Evolutionary conservation across 2,797 vertebrate genomes (phyloP).

Genomic region (Phoeniculus purpureus): DNA sequence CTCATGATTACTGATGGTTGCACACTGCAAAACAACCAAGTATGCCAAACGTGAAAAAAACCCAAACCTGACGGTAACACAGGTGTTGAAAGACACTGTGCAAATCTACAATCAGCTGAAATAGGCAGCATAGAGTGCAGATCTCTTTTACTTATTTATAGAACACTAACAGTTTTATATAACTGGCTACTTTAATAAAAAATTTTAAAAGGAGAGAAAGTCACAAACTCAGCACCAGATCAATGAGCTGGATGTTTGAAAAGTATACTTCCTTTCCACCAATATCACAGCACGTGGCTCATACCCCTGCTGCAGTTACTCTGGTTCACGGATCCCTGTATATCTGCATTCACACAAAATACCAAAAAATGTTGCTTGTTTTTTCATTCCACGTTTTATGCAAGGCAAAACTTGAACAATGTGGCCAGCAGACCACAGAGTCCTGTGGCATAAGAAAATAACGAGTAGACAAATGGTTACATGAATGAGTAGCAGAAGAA

Average conservation of each 20-base stretch:
- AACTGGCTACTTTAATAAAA: background rate
- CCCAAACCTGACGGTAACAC: fast-evolving
- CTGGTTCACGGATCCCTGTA: background rate
- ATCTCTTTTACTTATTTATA: background rate
- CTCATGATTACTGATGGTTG: background rate
- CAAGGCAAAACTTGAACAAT: background rate
- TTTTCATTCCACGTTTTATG: background rate
- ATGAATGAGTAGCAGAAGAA: background rate
- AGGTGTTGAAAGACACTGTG: background rate
- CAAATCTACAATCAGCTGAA: background rate
- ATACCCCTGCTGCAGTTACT: background rate
- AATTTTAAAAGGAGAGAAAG: background rate
- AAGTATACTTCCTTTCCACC: background rate
- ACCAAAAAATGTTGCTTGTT: background rate
- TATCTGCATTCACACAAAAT: background rate
- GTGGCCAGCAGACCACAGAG: background rate
- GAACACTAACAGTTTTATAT: background rate
- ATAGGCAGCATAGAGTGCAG: background rate
- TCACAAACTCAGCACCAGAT: background rate
- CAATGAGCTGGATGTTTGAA: background rate
- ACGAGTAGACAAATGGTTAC: background rate
- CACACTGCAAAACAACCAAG: background rate
- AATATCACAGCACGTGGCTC: background rate
- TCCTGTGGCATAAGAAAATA: background rate
- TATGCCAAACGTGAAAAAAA: background rate